These are phyloP conservation scores for Myopa testacea DNA, from an alignment of 2,888 invertebrate species.

Conservation along the genomic window DNA sequence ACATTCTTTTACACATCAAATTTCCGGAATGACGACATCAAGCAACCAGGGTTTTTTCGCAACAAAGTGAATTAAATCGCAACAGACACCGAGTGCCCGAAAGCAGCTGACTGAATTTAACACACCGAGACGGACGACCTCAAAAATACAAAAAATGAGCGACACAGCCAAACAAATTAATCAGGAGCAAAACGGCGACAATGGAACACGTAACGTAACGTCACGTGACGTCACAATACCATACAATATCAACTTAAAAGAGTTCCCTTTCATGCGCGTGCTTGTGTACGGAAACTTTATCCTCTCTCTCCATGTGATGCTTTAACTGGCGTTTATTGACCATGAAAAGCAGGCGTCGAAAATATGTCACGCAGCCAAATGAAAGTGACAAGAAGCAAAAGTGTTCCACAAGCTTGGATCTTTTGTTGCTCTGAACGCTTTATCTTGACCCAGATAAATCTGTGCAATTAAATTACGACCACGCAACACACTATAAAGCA, in stretches of 20 bases:
- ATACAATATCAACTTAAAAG: not conserved
- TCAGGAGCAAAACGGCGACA: slow-evolving; percentile 14
- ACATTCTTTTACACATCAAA: too few relatives aligned
- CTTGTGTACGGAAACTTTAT: not conserved
- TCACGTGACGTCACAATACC: not conserved
- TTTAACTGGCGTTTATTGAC: not conserved
- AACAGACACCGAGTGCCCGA: not conserved
- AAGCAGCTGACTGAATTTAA: too few relatives aligned
- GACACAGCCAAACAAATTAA: not conserved
- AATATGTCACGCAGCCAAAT: not conserved
- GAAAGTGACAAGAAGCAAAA: not conserved
- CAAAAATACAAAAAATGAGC: not conserved
- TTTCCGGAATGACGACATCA: too few relatives aligned
- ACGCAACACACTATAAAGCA: too few relatives aligned
- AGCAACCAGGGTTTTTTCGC: not conserved
- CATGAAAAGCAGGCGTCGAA: slow-evolving; percentile 6
- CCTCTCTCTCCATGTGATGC: not conserved
- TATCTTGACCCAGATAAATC: slow-evolving; percentile 7
- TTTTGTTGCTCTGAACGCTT: not conserved
- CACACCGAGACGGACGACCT: not conserved
- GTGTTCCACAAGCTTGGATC: not conserved
- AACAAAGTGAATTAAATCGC: slow-evolving; percentile 29
- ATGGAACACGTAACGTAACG: slow-evolving; percentile 35
- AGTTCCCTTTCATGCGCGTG: not conserved
- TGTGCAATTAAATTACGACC: not conserved